Base-by-base conservation (phyloP, 1,140 invertebrate species). In the Ceratosolen solmsi region DNA sequence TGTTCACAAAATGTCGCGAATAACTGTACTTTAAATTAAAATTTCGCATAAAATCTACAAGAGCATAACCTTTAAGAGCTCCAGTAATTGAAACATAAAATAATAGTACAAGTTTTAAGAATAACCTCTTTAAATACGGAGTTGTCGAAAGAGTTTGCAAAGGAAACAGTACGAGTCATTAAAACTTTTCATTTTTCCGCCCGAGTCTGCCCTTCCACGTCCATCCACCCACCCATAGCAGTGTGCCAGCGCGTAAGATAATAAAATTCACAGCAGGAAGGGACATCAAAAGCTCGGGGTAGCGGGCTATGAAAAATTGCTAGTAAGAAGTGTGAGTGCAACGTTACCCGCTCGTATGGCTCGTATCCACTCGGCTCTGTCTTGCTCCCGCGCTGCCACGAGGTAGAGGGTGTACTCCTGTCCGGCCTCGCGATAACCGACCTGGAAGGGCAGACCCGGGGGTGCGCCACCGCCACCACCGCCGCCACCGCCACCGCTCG, bases 391-490 rank as follows among this genome's bases (percentile, higher is more conserved):
- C 77, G 93, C 91, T 41, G 95, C 95, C 63, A 96, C 93, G 79
- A 97, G 93, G 89, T 96, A 97, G 76, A 97, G 91, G 27, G 94
- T 95, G 89, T 96, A 96, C 86, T 95, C 95, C 72, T 93, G 93
- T 70, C 93, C 93, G 82, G 93, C 92, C 86, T 96, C 95, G 73
- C 93, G 93, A 90, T 96, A 96, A 68, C 95, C 95, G 83, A 96
- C 93, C 93, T 96, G 94, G 89, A 94, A 94, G 79, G 93, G 93
- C 88, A 92, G 93, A 80, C 93, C 93, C 84, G 92, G 89, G 77
- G 88, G 91, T 86, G 86, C 83, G 17, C 87, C 87, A 77, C 88
- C 86, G 13, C 88, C 85, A 7, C 79, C 78, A 2, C 68, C 79
- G 51, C 79, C 76, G 0, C 85, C 86, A 27, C 88, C 87, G 20